Evolutionary conservation across 53 echinoderm and acorn worm genomes (phyloP).

Genomic region (Henricia sp.): DNA sequence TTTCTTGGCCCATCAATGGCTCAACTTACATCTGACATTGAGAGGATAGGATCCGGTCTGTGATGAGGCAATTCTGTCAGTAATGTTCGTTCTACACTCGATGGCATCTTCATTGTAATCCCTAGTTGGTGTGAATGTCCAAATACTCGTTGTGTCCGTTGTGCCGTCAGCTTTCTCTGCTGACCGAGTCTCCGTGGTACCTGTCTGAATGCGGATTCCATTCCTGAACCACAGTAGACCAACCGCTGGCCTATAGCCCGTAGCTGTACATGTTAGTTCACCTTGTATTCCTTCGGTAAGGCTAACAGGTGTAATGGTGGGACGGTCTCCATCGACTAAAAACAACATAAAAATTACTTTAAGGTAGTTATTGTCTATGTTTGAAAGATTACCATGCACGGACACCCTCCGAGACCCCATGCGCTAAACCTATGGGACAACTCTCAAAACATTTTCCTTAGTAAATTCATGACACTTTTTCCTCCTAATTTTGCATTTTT

Average conservation of each 20-base stretch:
- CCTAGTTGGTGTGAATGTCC: slow-evolving; percentile 19
- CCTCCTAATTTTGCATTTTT: too few species aligned
- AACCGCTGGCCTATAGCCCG: slow-evolving; percentile 51
- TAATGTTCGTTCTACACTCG: slow-evolving; percentile 34
- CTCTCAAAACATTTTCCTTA: too few species aligned
- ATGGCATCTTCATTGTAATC: slow-evolving; percentile 9
- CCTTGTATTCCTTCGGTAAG: not conserved
- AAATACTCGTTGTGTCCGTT: slow-evolving; percentile 12
- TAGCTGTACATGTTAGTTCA: slow-evolving; percentile 25
- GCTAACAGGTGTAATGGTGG: slow-evolving; percentile 1
- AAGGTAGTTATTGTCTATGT: too few species aligned
- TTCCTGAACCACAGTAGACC: slow-evolving; percentile 35
- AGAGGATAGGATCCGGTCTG: not conserved
- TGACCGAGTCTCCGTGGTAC: not conserved
- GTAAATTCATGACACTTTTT: too few species aligned
- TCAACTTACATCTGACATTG: slow-evolving; percentile 57
- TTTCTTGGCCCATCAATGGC: too few species aligned
- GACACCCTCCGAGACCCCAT: too few species aligned
- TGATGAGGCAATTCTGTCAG: slow-evolving; percentile 13
- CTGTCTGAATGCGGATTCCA: not conserved
- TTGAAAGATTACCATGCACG: too few species aligned
- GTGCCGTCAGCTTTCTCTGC: slow-evolving; percentile 22
- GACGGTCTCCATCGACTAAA: slow-evolving; percentile 4
- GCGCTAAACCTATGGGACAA: too few species aligned
- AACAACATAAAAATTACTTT: not conserved